Evolutionary conservation across 2,888 invertebrate species (phyloP).

Genomic region (Periphyllus acericola): DNA sequence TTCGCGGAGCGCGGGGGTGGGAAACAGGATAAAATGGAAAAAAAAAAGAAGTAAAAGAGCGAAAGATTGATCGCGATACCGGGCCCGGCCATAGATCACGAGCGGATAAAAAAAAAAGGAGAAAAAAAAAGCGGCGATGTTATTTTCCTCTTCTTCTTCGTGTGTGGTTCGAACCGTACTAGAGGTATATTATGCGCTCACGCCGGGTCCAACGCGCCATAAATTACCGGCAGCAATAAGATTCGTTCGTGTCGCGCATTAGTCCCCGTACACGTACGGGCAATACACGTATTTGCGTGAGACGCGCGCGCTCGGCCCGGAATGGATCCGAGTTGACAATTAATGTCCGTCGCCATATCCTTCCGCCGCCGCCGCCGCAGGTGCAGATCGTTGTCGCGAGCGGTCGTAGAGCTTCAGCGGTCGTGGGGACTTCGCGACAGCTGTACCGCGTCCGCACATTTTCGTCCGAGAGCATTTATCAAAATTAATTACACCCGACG

Average conservation of each 20-base stretch:
- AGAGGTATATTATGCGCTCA: neutral
- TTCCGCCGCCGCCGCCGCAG: conserved; percentile 31
- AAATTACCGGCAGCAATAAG: conserved; percentile 57
- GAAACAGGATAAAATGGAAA: neutral
- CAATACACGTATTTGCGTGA: too few species aligned
- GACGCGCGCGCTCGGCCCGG: conserved; percentile 1
- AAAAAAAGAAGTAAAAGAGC: neutral
- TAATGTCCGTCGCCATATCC: conserved; percentile 13
- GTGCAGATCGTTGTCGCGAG: conserved; percentile 9
- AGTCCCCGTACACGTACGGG: neutral
- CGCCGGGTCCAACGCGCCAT: conserved; percentile 6
- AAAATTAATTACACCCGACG: conserved; percentile 9
- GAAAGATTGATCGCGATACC: conserved; percentile 56
- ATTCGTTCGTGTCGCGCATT: conserved; percentile 51
- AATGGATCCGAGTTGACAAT: conserved; percentile 45
- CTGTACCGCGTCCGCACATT: conserved; percentile 3
- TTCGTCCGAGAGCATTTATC: conserved; percentile 26
- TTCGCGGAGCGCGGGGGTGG: neutral
- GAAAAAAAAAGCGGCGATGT: conserved; percentile 21
- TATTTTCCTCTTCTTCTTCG: conserved; percentile 49
- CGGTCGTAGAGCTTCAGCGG: neutral
- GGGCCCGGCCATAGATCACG: conserved; percentile 44
- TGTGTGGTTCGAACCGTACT: conserved; percentile 40
- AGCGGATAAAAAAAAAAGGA: conserved; percentile 49
- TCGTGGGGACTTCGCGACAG: neutral